phyloP scores from a whole-genome alignment of 30 jellyfish, hydroid and myxozoan species.

The Catostylus mosaicus region DNA sequence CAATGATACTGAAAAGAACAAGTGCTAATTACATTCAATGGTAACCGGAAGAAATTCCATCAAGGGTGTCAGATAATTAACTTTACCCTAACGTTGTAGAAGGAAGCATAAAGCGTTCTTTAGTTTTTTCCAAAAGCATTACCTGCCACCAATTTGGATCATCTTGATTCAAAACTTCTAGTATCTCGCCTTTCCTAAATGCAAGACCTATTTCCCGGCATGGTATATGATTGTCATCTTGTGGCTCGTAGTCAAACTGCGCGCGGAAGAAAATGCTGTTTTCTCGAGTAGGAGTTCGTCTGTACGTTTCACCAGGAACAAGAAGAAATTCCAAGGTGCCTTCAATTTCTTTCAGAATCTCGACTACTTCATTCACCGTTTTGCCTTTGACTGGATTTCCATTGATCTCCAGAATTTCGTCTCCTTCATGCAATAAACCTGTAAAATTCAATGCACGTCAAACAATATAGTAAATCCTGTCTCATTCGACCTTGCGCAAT shows the following conservation, averaged over 20 bases:
- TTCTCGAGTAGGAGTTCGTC: constrained; percentile 65
- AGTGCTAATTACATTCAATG: not conserved
- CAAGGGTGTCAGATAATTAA: not conserved
- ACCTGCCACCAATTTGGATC: constrained; percentile 99
- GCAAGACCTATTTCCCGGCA: constrained; percentile 93
- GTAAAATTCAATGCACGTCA: not conserved
- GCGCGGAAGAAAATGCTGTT: constrained; percentile 72
- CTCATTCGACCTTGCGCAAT: no score
- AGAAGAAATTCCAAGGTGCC: constrained; percentile 91
- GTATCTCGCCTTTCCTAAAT: constrained; percentile 88
- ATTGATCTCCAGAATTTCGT: constrained; percentile 95
- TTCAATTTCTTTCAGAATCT: constrained; percentile 87
- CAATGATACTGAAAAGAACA: not conserved
- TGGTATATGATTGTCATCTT: constrained; percentile 87
- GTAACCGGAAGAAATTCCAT: not conserved
- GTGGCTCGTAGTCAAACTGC: constrained; percentile 90
- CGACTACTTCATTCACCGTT: constrained; percentile 90
- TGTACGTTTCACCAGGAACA: constrained; percentile 77
- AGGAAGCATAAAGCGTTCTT: no score
- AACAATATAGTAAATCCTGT: no score
- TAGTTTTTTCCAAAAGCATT: no score
- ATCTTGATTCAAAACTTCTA: constrained; percentile 80
- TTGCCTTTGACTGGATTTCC: constrained; percentile 91
- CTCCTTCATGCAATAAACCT: constrained; percentile 98
- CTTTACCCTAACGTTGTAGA: no score